Conservation (phyloP, 2,797 vertebrate genomes). For the Enteromius paludinosus region DNA sequence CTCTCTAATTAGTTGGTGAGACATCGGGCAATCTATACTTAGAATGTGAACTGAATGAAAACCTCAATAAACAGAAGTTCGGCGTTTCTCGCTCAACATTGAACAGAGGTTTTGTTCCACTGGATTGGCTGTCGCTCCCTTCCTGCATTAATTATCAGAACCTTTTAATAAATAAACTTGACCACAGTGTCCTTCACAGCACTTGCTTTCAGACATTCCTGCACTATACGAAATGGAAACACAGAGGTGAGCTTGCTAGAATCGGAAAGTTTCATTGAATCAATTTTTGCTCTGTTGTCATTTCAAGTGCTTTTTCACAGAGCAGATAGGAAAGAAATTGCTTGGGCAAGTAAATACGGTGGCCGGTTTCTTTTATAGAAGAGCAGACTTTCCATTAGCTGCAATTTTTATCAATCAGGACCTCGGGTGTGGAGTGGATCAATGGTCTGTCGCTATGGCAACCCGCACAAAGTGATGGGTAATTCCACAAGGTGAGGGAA, state of each 20-base stretch:
- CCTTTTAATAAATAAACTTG: slow-evolving; percentile 51
- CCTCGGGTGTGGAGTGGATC: slow-evolving; percentile 59
- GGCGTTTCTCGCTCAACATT: slow-evolving; percentile 21
- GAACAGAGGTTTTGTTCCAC: slow-evolving; percentile 20
- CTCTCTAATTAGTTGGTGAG: slow-evolving; percentile 47
- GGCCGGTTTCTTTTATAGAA: slow-evolving; percentile 31
- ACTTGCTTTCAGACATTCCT: slow-evolving; percentile 27
- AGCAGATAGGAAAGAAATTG: slow-evolving; percentile 2
- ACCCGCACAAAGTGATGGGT: slow-evolving; percentile 55
- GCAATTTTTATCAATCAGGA: slow-evolving; percentile 63
- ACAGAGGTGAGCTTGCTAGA: neutral
- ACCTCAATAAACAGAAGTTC: slow-evolving; percentile 42
- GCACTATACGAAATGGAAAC: slow-evolving; percentile 13
- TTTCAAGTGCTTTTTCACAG: neutral
- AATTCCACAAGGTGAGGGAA: slow-evolving; percentile 64
- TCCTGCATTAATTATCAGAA: slow-evolving; percentile 38
- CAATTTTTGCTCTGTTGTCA: neutral
- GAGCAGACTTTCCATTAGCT: slow-evolving; percentile 51
- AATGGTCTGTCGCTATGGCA: slow-evolving; percentile 66
- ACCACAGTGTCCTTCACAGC: slow-evolving; percentile 36
- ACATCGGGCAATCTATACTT: slow-evolving; percentile 38
- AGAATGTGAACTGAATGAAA: slow-evolving; percentile 41
- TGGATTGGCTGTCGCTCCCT: slow-evolving; percentile 28
- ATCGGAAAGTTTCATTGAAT: neutral
- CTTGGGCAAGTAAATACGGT: slow-evolving; percentile 15